Evolutionary conservation across 2,888 invertebrate species (phyloP).

Genomic region (Toxonevra muliebris): DNA sequence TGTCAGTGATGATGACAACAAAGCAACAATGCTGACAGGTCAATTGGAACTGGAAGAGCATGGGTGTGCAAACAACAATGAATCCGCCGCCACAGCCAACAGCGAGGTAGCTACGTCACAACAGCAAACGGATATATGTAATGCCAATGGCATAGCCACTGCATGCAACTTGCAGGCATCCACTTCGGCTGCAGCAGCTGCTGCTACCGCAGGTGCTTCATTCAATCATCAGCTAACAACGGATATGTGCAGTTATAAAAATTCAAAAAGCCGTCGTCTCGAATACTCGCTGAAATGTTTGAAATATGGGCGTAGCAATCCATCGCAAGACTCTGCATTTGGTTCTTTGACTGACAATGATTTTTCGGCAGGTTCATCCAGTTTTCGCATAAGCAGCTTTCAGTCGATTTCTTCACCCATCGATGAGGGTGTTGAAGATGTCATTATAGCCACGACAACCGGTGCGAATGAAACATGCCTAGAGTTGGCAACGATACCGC

Average conservation of each 20-base stretch:
- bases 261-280: conserved; percentile 64
- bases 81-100: conserved; percentile 8
- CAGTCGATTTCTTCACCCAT: conserved; percentile 65
- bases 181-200: conserved; percentile 35
- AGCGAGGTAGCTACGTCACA: conserved; percentile 16
- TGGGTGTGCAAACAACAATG: conserved; percentile 23
- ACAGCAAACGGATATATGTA: conserved; percentile 5
- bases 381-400: conserved; percentile 64
- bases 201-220: conserved; percentile 38
- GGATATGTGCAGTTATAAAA: conserved; percentile 64
- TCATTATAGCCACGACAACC: conserved; percentile 61
- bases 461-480: conserved; percentile 60
- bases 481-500: conserved; percentile 59
- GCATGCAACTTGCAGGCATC: conserved; percentile 17
- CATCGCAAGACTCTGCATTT: conserved; percentile 65
- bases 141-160: conserved; percentile 7
- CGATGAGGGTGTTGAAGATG: conserved; percentile 65
- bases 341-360: conserved; percentile 65
- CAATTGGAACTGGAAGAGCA: conserved; percentile 33
- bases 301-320: conserved; percentile 65
- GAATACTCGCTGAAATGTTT: conserved; percentile 64
- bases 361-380: conserved; percentile 63
- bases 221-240: conserved; percentile 63
- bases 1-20: conserved; percentile 1
- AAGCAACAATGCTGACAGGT: conserved; percentile 18